Base-by-base conservation (phyloP, 2,888 invertebrate genomes). In the Lithophane ornitopus region DNA sequence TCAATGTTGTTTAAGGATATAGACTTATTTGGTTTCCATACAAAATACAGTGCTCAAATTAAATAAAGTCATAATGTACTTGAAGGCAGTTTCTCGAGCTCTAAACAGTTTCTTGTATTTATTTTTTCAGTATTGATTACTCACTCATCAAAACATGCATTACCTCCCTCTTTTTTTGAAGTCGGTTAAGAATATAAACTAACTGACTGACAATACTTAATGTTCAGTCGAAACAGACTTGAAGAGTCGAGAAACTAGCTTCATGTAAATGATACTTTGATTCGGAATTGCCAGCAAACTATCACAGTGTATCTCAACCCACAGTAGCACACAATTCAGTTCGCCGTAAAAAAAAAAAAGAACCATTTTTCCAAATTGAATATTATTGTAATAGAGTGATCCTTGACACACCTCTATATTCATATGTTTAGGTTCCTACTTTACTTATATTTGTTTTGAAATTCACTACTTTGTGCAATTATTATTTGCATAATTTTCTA, bases 391-490 rank as follows among this genome's bases (percentile, higher is more conserved):
- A 71, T 39, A 22, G 12, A 28, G 49, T 80, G 41, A 12, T 41
- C 22, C 39, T 44, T 70, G 46, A 49, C 56, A 54, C 11, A 41
- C 28, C 39, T 62, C 22, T 54, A 54, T 61, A n/a, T 11, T 78
- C 1, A 28, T 14, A 46, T 22, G 41, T 49, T 75, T 49, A 52
- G 44, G 34, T 56, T 56, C 22, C 22, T 56, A 34, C 39, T 59
- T 44, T 26, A 56, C n/a, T n/a, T 19, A 34, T 34, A 0, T 3
- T 79, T 9, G 56, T 68, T 74, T 74, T 34, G 14, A 44, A 49
- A 26, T 59, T 62, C 52, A 41, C n/a, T 62, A 70, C 14, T n/a
- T 56, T 39, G 61, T 84, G 74, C 61, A 85, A 84, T 77, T 62
- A 84, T 81, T 62, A 34, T 70, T 56, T 67, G 63, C 74, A 65